These are phyloP conservation scores for Carcinoscorpius rotundicauda DNA, from an alignment of 1,140 invertebrate genomes.

Conservation along the genomic window DNA sequence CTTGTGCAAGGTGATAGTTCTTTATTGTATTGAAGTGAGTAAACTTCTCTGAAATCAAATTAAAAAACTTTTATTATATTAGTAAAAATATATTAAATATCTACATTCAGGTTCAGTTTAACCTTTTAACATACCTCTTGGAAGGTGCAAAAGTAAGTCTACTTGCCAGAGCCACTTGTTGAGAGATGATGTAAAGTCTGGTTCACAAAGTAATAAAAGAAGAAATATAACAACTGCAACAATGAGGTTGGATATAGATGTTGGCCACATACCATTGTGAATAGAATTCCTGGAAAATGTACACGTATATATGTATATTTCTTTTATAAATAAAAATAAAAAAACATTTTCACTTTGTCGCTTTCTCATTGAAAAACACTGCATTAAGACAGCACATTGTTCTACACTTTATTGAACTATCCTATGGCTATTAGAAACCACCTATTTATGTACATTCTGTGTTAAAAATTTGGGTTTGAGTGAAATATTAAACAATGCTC, in stretches of 20 bases:
- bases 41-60: too few relatives aligned
- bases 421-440: too few relatives aligned
- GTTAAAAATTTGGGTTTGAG: too few relatives aligned
- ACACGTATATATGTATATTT: slow-evolving; percentile 21
- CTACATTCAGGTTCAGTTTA: too few relatives aligned
- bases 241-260: slow-evolving; percentile 36
- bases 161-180: slow-evolving; percentile 26
- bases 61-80: too few relatives aligned
- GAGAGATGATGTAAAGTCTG: slow-evolving; percentile 21
- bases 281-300: slow-evolving; percentile 33
- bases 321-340: slow-evolving; percentile 1
- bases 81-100: too few relatives aligned
- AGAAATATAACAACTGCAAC: slow-evolving; percentile 28
- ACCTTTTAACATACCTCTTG: slow-evolving; percentile 20
- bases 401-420: too few relatives aligned
- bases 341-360: neutral
- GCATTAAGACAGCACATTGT: slow-evolving; percentile 1
- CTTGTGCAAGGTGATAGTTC: too few relatives aligned
- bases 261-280: slow-evolving; percentile 39
- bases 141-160: slow-evolving; percentile 20
- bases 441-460: too few relatives aligned
- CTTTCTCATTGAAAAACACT: slow-evolving; percentile 4
- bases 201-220: slow-evolving; percentile 28
- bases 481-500: too few relatives aligned
- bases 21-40: too few relatives aligned